Percentiles rank a stretch among this genome's conserved stretches.
These are phyloP conservation scores for Perizoma flavofasciatum DNA, from an alignment of 2,888 invertebrate species.

Conservation along the genomic window DNA sequence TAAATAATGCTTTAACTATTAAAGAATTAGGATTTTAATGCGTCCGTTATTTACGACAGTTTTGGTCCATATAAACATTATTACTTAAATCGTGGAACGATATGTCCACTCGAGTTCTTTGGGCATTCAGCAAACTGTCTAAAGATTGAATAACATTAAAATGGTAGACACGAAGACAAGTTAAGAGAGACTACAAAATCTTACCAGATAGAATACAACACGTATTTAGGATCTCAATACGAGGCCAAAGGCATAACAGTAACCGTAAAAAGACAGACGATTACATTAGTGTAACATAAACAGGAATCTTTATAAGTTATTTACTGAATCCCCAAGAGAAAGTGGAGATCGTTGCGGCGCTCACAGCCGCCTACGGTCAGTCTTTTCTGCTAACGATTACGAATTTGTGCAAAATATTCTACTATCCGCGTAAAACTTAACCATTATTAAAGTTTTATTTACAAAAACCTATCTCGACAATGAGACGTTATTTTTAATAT, in stretches of 20 bases:
- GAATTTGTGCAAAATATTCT: conserved; percentile 83
- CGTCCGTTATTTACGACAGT: conserved; percentile 80
- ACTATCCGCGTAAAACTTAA: conserved; percentile 77
- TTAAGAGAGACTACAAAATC: conserved; percentile 19
- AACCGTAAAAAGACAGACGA: conserved; percentile 23
- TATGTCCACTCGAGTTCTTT: conserved; percentile 55
- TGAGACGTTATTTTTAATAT: conserved; percentile 49
- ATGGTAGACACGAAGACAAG: conserved; percentile 10
- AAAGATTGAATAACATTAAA: conserved; percentile 21
- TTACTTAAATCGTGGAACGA: conserved; percentile 73
- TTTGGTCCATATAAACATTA: conserved; percentile 83
- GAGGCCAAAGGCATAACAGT: conserved; percentile 26
- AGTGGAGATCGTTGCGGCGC: conserved; percentile 67
- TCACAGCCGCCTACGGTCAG: conserved; percentile 81
- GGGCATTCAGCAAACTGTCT: conserved; percentile 60
- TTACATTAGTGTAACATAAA: conserved; percentile 17
- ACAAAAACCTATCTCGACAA: conserved; percentile 68
- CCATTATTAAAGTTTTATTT: conserved; percentile 71
- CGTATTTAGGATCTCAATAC: conserved; percentile 16
- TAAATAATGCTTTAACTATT: conserved; percentile 79
- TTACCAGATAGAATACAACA: conserved; percentile 17
- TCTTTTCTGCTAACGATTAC: conserved; percentile 80
- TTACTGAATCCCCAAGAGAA: conserved; percentile 65
- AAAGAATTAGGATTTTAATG: conserved; percentile 77
- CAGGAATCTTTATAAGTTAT: conserved; percentile 16